Percentiles rank a stretch among this genome's conserved stretches.
Evolutionary conservation across 1,140 invertebrate species (phyloP).

Genomic region (Drosophila nebulosa): DNA sequence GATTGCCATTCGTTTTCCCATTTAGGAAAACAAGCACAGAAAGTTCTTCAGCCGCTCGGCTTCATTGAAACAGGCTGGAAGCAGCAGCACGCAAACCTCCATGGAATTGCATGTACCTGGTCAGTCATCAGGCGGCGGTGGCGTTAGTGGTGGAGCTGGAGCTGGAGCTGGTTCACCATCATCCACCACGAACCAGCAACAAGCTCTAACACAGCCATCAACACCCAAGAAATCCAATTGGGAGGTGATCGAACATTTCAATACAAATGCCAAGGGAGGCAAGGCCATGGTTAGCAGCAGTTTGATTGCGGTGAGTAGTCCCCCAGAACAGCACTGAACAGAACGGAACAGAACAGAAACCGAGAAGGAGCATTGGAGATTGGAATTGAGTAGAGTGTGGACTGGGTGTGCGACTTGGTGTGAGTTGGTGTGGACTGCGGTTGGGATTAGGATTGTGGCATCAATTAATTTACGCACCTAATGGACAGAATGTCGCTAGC

Average conservation of each 20-base stretch:
- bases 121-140: conserved; percentile 41
- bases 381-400: neutral
- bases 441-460: conserved; percentile 31
- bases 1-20: neutral
- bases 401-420: neutral
- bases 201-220: conserved; percentile 83
- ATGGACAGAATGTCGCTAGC: conserved; percentile 52
- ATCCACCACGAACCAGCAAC: conserved; percentile 5
- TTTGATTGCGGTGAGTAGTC: conserved; percentile 82
- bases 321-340: too few species aligned
- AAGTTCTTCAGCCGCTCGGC: conserved; percentile 78
- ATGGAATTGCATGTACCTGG: conserved; percentile 77
- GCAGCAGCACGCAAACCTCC: conserved; percentile 55
- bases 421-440: neutral
- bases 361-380: neutral
- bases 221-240: conserved; percentile 90
- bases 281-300: conserved; percentile 82
- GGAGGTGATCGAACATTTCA: conserved; percentile 93
- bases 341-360: too few species aligned
- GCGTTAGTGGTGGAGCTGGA: conserved; percentile 12
- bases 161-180: conserved; percentile 59
- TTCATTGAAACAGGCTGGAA: conserved; percentile 73
- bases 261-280: conserved; percentile 82
- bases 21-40: conserved; percentile 54
- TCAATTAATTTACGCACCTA: conserved; percentile 70